phyloP scores from a whole-genome alignment of 1,140 invertebrate genomes.

The Microplitis demolitor region DNA sequence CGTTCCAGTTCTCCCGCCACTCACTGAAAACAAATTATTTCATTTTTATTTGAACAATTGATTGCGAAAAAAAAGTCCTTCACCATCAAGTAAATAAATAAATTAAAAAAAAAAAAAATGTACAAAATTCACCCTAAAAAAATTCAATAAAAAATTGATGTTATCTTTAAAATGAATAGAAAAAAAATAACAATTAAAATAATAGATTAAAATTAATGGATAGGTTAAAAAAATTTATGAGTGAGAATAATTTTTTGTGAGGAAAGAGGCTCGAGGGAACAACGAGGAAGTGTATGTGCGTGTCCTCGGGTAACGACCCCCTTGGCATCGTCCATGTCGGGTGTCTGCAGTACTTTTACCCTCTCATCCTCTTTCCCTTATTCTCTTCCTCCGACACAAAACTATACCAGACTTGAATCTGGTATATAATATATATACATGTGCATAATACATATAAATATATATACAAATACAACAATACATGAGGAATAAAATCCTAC shows the following conservation, averaged over 20 bases:
- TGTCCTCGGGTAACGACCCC: constrained; percentile 19
- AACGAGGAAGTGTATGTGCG: neutral
- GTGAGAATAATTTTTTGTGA: neutral
- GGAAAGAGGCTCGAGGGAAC: neutral
- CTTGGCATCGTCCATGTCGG: constrained; percentile 22
- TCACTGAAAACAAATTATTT: constrained; percentile 41
- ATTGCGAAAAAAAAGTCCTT: too few species aligned
- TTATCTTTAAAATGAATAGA: too few species aligned
- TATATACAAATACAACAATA: neutral
- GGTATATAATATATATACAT: neutral
- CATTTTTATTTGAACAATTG: constrained; percentile 2
- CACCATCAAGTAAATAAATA: neutral
- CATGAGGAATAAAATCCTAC: constrained; percentile 14
- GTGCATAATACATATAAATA: constrained; percentile 10
- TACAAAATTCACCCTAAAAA: neutral
- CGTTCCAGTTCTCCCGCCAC: constrained; percentile 49
- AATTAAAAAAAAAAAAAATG: neutral
- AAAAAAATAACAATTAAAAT: neutral
- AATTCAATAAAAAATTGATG: neutral
- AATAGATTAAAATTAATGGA: neutral
- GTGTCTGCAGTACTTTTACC: neutral
- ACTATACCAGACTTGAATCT: too few species aligned
- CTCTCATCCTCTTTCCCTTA: neutral
- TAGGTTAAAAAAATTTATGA: neutral
- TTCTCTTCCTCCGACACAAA: neutral